Evolutionary conservation across 2,113 vertebrate genomes (phyloP).

Genomic region (Campylomormyrus tamandua): DNA sequence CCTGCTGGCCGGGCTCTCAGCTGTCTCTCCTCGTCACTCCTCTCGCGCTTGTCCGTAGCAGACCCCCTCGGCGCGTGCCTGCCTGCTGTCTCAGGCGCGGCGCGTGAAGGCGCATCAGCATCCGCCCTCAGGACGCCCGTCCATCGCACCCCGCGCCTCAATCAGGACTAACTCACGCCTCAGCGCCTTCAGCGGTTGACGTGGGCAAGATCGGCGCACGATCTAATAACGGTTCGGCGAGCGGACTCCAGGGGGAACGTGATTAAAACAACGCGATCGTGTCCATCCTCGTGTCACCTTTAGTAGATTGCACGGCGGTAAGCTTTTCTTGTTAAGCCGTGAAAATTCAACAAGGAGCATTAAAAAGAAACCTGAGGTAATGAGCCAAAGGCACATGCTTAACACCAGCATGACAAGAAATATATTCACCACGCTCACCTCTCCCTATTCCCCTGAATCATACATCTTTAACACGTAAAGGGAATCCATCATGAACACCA

Average conservation of each 20-base stretch:
- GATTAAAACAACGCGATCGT: not conserved
- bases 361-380: not conserved
- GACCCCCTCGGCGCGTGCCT: not conserved
- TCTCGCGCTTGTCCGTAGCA: not conserved
- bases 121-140: not conserved
- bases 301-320: not conserved
- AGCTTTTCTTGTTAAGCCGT: not conserved
- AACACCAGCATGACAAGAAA: not conserved
- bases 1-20: not conserved
- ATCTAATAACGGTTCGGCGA: not conserved
- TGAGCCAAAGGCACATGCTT: constrained; percentile 7
- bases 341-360: not conserved
- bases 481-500: not conserved
- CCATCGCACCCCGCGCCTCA: not conserved
- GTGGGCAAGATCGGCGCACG: not conserved
- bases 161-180: not conserved
- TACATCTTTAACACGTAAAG: not conserved
- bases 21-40: not conserved
- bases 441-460: not conserved
- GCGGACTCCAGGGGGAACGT: not conserved
- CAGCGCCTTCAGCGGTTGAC: not conserved
- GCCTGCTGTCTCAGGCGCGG: not conserved
- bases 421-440: not conserved
- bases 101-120: not conserved
- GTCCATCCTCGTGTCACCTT: not conserved